Evolutionary conservation across 1,140 invertebrate genomes (phyloP).

Genomic region (Rhopalosiphum padi): DNA sequence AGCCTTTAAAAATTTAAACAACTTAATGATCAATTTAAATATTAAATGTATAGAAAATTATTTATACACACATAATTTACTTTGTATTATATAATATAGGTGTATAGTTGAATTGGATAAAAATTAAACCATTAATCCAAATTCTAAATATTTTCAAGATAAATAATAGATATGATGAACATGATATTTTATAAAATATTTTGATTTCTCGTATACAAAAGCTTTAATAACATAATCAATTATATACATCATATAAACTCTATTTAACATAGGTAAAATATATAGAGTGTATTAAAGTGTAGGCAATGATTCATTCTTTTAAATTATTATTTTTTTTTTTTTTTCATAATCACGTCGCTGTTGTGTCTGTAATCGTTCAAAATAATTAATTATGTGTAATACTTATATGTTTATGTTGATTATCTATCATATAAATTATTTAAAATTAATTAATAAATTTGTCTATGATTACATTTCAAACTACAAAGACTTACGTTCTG

Average conservation of each 20-base stretch:
- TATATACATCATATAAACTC: too few species aligned
- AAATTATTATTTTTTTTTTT: neutral
- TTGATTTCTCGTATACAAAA: neutral
- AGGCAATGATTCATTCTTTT: too few species aligned
- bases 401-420: neutral
- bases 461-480: neutral
- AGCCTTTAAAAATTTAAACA: neutral
- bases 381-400: neutral
- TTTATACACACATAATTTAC: neutral
- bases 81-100: neutral
- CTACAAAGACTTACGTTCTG: neutral
- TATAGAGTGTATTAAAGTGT: too few species aligned
- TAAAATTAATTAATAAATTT: neutral
- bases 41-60: neutral
- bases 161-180: neutral
- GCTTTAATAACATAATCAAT: too few species aligned
- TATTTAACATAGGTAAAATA: too few species aligned
- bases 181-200: neutral
- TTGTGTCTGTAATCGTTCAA: neutral
- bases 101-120: too few species aligned
- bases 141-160: neutral
- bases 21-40: neutral
- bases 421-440: neutral
- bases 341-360: neutral
- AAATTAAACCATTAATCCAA: too few species aligned